phyloP scores from a whole-genome alignment of 2,113 vertebrate species.

The Pelobates fuscus region DNA sequence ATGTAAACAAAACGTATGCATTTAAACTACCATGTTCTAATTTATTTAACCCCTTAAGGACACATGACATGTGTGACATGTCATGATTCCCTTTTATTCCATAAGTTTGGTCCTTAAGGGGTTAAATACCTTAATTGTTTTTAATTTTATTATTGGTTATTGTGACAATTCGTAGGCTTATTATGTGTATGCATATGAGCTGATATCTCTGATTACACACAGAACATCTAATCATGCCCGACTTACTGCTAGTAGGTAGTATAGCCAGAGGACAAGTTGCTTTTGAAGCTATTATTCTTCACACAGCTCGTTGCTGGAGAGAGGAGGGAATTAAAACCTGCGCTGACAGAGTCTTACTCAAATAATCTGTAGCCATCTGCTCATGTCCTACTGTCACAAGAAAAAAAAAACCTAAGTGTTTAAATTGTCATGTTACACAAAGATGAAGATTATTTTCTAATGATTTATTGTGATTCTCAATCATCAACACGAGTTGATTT shows the following conservation, averaged over 20 bases:
- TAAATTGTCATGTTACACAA: conserved; percentile 32
- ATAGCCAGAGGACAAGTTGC: background rate
- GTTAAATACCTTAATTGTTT: too few species aligned
- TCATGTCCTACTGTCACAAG: conserved; percentile 3
- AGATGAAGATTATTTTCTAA: conserved; percentile 3
- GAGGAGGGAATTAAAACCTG: conserved; percentile 27
- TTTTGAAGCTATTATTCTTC: conserved; percentile 23
- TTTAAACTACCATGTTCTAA: too few species aligned
- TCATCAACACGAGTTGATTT: background rate
- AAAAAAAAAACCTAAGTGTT: conserved; percentile 21
- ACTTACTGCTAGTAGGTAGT: background rate
- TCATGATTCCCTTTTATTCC: too few species aligned
- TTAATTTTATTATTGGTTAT: too few species aligned
- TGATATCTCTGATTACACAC: background rate
- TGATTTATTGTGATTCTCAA: background rate
- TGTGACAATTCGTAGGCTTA: too few species aligned
- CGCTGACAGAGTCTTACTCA: conserved; percentile 19
- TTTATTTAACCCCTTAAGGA: too few species aligned
- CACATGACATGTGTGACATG: too few species aligned
- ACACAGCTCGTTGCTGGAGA: conserved; percentile 5
- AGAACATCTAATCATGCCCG: background rate
- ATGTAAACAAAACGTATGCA: too few species aligned
- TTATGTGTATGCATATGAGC: background rate
- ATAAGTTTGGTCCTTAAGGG: too few species aligned
- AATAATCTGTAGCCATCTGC: conserved; percentile 43